Evolutionary conservation across 2,113 vertebrate genomes (phyloP).

Genomic region (Pyxicephalus adspersus): DNA sequence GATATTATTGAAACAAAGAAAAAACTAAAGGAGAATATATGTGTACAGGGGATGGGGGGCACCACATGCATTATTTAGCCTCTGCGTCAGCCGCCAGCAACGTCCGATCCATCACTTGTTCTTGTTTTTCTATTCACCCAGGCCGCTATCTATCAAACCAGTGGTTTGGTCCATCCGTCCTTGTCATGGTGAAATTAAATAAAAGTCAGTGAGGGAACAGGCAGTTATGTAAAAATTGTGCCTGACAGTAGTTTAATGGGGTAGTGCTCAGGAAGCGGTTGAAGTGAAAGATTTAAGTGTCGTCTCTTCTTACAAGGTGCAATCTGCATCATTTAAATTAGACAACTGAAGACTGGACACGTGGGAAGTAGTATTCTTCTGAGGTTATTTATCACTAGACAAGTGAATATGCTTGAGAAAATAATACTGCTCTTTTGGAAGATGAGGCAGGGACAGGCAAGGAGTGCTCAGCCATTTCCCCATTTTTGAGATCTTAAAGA

Average conservation of each 20-base stretch:
- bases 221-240: slow-evolving; percentile 23
- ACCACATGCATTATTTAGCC: slow-evolving; percentile 10
- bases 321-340: not conserved
- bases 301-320: not conserved
- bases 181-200: slow-evolving; percentile 35
- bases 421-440: not conserved
- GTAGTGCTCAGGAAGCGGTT: not conserved
- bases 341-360: not conserved
- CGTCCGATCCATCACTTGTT: slow-evolving; percentile 13
- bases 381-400: not conserved
- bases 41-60: no score
- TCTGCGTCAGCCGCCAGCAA: slow-evolving; percentile 11
- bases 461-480: no score
- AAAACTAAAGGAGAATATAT: not conserved
- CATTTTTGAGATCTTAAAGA: no score
- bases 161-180: not conserved
- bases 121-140: slow-evolving; percentile 25
- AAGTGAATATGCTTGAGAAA: not conserved
- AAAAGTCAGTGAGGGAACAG: slow-evolving; percentile 4
- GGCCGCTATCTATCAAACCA: slow-evolving; percentile 36
- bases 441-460: no score
- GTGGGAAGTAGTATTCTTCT: not conserved
- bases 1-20: no score
- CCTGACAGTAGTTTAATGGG: slow-evolving; percentile 8
- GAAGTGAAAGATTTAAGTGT: not conserved